A percentile compares a stretch with the other conserved stretches of the same genome.
phyloP scores from a whole-genome alignment of 1,140 invertebrate species.

The Bacillus rossius region DNA sequence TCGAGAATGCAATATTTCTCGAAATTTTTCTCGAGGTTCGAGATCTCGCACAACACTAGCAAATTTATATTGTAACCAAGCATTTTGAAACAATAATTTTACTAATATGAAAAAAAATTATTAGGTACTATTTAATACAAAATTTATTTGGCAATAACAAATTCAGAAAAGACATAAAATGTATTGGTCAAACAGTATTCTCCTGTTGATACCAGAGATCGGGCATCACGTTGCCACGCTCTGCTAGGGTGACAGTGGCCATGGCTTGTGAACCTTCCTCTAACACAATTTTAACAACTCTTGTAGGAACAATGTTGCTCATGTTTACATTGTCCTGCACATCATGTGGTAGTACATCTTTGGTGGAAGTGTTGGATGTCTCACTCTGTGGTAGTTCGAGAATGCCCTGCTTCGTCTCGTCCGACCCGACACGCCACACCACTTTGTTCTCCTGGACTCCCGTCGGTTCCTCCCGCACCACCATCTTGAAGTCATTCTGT shows the following conservation, averaged over 20 bases:
- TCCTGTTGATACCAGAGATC: constrained; percentile 15
- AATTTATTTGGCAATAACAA: no score
- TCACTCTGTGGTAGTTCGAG: neutral
- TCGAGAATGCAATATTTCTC: no score
- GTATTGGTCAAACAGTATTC: no score
- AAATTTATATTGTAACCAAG: no score
- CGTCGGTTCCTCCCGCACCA: constrained; percentile 8
- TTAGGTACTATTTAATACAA: no score
- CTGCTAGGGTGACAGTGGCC: constrained; percentile 14
- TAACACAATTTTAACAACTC: constrained; percentile 17
- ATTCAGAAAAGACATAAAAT: no score
- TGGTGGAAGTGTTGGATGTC: neutral
- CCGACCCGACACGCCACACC: neutral
- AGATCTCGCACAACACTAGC: no score
- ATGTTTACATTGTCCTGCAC: constrained; percentile 4
- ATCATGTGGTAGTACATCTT: neutral
- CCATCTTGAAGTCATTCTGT: constrained; percentile 20
- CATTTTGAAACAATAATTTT: no score
- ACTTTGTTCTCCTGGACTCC: neutral
- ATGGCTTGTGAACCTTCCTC: constrained; percentile 16
- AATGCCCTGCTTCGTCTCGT: neutral
- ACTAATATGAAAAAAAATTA: no score
- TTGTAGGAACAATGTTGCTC: neutral
- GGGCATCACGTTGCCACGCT: constrained; percentile 10
- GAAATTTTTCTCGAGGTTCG: no score